phyloP scores from a whole-genome alignment of 2,113 vertebrate species.

The Emydocephalus ijimae region DNA sequence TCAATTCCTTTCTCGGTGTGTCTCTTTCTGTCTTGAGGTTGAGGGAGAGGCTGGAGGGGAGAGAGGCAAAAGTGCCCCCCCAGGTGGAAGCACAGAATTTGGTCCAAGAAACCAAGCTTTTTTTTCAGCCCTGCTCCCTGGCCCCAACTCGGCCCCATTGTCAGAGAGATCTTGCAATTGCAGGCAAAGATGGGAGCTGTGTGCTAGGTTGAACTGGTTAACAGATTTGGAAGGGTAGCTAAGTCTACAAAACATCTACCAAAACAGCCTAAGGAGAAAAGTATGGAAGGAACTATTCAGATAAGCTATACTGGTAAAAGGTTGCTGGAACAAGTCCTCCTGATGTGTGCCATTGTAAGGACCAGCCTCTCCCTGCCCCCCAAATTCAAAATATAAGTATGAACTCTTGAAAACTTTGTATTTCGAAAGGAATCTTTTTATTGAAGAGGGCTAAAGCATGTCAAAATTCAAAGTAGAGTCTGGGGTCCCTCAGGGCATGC shows the following conservation, averaged over 20 bases:
- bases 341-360: background rate
- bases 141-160: background rate
- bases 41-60: background rate
- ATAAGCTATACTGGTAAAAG: background rate
- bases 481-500: too few species aligned
- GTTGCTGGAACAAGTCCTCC: background rate
- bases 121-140: background rate
- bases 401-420: too few species aligned
- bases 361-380: too few species aligned
- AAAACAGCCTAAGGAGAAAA: background rate
- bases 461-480: too few species aligned
- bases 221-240: background rate
- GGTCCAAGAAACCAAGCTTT: background rate
- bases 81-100: background rate
- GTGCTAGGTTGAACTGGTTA: background rate
- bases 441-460: too few species aligned
- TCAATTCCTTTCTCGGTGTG: constrained; percentile 28
- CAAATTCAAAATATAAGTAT: too few species aligned
- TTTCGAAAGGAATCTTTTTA: too few species aligned
- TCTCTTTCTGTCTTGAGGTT: constrained; percentile 27
- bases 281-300: background rate
- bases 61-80: background rate
- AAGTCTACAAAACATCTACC: background rate
- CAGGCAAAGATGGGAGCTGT: background rate
- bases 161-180: background rate